Evolutionary conservation across 2,888 invertebrate species (phyloP).

Genomic region (Camptogramma bilineatum): DNA sequence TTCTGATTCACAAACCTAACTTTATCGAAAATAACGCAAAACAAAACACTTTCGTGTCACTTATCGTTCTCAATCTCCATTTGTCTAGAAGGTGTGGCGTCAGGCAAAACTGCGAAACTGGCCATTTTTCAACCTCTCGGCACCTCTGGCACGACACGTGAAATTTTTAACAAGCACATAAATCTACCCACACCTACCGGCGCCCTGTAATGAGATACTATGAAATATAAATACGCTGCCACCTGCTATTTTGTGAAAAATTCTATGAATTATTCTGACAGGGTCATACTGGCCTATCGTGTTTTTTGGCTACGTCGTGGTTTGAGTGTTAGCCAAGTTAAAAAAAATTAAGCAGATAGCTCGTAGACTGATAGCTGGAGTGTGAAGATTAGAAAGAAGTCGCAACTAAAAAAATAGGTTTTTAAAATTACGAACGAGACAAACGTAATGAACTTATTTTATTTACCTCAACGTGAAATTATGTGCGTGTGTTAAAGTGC

Average conservation of each 20-base stretch:
- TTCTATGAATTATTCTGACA: slow-evolving; percentile 27
- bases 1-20: not conserved
- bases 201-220: slow-evolving; percentile 47
- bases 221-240: slow-evolving; percentile 44
- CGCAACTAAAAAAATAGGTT: not conserved
- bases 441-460: too few species aligned
- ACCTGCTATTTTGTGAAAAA: slow-evolving; percentile 40
- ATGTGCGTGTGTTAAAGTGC: too few species aligned
- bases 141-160: slow-evolving; percentile 38
- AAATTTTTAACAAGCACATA: slow-evolving; percentile 49
- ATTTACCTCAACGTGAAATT: too few species aligned
- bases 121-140: slow-evolving; percentile 36
- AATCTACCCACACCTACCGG: slow-evolving; percentile 44
- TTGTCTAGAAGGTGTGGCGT: slow-evolving; percentile 4
- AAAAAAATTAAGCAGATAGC: not conserved
- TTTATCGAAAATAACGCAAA: too few species aligned
- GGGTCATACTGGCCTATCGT: slow-evolving; percentile 7
- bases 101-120: slow-evolving; percentile 22
- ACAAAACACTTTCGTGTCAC: not conserved
- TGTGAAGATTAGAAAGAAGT: not conserved
- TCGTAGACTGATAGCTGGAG: not conserved
- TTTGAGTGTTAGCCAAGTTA: slow-evolving; percentile 1
- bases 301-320: not conserved
- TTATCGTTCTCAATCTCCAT: not conserved
- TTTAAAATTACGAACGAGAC: too few species aligned